Conservation (phyloP, 1,140 invertebrate species). For the Gonatopus flavifemur region DNA sequence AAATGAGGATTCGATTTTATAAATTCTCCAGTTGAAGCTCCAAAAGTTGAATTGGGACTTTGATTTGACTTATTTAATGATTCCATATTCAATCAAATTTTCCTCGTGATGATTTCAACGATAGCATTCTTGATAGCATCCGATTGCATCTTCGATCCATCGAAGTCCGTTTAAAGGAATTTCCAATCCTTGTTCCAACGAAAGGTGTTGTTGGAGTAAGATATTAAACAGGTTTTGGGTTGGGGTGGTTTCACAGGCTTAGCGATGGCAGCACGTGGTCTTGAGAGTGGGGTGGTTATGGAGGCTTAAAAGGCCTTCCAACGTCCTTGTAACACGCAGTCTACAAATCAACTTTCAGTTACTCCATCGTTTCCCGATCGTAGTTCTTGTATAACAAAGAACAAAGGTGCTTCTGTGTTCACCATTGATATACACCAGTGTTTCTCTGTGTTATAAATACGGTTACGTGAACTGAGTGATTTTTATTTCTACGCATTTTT, state of each 20-base stretch:
- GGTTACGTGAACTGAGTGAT: no score
- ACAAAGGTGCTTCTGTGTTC: no score
- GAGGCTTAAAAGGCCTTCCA: conserved; percentile 52
- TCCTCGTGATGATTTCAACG: not conserved
- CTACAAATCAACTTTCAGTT: conserved; percentile 35
- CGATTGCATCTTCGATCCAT: conserved; percentile 18
- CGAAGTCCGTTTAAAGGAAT: conserved; percentile 21
- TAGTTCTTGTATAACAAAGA: no score
- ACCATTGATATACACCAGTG: no score
- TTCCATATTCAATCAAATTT: not conserved
- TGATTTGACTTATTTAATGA: not conserved
- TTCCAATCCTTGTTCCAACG: conserved; percentile 13
- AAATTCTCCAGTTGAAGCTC: no score
- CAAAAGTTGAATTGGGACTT: not conserved
- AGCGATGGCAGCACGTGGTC: conserved; percentile 37
- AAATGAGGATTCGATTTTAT: no score
- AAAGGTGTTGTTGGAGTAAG: conserved; percentile 13
- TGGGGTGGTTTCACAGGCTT: conserved; percentile 23
- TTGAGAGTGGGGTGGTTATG: conserved; percentile 34
- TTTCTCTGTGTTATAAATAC: no score
- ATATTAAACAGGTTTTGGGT: conserved; percentile 20
- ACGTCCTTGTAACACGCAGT: conserved; percentile 50
- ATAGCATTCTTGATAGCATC: not conserved
- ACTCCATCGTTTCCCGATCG: no score
- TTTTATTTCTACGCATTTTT: no score